A percentile compares a stretch with the other conserved stretches of the same genome.
Conservation (phyloP, 1,140 invertebrate genomes). For the Drosophila obscura region DNA sequence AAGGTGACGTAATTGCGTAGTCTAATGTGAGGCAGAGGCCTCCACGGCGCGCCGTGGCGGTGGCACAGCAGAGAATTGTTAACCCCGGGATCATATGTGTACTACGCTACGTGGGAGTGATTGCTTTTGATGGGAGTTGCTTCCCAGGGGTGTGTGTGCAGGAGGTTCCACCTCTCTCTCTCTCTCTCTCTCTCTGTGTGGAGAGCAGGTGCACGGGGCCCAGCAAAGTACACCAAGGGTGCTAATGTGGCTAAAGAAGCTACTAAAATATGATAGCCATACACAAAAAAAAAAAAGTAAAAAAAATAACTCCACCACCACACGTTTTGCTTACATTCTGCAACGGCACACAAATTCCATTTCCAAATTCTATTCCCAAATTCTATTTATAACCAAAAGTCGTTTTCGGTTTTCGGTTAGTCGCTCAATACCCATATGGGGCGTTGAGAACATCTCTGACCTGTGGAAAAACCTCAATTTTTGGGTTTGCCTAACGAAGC, state of each 20-base stretch:
- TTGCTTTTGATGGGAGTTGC: conserved; percentile 11
- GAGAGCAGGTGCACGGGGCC: no score
- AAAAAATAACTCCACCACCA: no score
- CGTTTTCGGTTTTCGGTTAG: conserved; percentile 25
- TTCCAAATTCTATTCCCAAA: neutral
- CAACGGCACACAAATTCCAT: neutral
- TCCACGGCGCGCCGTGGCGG: no score
- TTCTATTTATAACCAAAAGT: neutral
- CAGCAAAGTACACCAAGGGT: conserved; percentile 1
- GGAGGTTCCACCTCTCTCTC: neutral
- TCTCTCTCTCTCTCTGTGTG: neutral
- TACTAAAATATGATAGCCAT: conserved; percentile 6
- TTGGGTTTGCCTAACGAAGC: conserved; percentile 61
- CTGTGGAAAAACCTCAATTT: conserved; percentile 47
- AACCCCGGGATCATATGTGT: conserved; percentile 21
- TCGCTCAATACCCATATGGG: conserved; percentile 29
- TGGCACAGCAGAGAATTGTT: neutral
- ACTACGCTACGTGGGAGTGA: conserved; percentile 6
- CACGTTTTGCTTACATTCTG: no score
- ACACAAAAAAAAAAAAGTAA: neutral
- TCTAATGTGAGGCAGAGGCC: conserved; percentile 37
- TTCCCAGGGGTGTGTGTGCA: neutral
- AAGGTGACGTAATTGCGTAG: conserved; percentile 44
- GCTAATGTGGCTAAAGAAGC: conserved; percentile 4
- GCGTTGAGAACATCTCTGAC: conserved; percentile 30